These are phyloP conservation scores for Megaptera novaeangliae DNA, from an alignment of 2,113 vertebrate species.

Conservation along the genomic window DNA sequence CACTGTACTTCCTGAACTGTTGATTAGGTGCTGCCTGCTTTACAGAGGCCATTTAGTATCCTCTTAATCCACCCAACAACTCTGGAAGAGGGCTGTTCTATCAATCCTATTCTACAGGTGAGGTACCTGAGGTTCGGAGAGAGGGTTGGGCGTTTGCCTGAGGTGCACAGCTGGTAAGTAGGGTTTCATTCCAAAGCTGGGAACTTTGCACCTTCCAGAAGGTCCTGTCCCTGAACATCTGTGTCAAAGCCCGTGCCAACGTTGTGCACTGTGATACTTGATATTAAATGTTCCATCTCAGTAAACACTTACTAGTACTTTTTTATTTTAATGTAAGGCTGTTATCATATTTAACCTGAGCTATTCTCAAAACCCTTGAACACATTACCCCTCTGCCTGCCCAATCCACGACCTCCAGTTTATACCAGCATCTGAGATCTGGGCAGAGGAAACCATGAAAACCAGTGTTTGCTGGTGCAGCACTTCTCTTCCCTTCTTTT, in stretches of 20 bases:
- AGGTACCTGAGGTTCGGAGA: neutral
- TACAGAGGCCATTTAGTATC: accelerated
- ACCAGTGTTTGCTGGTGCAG: accelerated
- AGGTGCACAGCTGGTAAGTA: neutral
- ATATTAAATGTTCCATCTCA: accelerated
- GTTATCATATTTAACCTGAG: neutral
- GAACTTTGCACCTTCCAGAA: too few species aligned
- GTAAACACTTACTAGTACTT: neutral
- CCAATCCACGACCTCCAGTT: neutral
- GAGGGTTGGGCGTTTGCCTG: neutral
- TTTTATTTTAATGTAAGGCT: accelerated
- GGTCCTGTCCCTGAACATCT: accelerated
- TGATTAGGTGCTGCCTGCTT: accelerated
- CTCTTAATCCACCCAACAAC: accelerated
- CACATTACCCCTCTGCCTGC: accelerated
- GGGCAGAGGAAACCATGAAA: accelerated
- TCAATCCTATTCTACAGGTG: accelerated
- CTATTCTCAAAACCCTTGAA: neutral
- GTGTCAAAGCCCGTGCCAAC: accelerated
- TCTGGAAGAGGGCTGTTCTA: neutral
- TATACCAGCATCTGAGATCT: accelerated
- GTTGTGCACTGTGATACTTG: accelerated
- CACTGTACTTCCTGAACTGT: neutral
- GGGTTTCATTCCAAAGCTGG: neutral
- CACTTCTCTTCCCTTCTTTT: accelerated